Evolutionary conservation across 2,113 vertebrate genomes (phyloP).

Genomic region (Pseudonaja textilis): DNA sequence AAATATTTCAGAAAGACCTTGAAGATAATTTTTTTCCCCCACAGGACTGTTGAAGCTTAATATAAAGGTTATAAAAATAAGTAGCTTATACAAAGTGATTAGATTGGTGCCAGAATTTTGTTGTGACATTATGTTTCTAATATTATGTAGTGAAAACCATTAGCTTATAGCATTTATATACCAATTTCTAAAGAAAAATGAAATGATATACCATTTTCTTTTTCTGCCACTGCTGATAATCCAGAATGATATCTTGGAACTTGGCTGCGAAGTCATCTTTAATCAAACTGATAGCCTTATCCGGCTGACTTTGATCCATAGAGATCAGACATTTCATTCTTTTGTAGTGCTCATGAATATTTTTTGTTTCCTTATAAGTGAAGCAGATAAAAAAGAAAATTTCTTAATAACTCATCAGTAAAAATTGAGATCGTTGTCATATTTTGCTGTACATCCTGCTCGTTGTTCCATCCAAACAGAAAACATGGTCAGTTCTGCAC

Average conservation of each 20-base stretch:
- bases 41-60: neutral
- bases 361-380: slow-evolving; percentile 81
- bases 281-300: slow-evolving; percentile 74
- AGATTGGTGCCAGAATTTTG: neutral
- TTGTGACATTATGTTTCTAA: neutral
- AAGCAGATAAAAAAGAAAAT: neutral
- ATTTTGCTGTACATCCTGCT: neutral
- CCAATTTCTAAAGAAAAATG: neutral
- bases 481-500: neutral
- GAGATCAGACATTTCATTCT: slow-evolving; percentile 79
- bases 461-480: neutral
- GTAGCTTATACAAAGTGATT: neutral
- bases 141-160: neutral
- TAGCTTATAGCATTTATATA: neutral
- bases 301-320: slow-evolving; percentile 59
- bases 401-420: neutral
- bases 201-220: slow-evolving; percentile 67
- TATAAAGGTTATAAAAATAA: too few relatives aligned
- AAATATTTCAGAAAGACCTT: neutral
- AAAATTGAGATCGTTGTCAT: neutral
- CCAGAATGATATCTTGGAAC: slow-evolving; percentile 73
- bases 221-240: slow-evolving; percentile 82
- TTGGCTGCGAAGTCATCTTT: slow-evolving; percentile 76
- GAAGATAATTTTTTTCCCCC: neutral
- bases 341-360: slow-evolving; percentile 86